A percentile compares a stretch with the other conserved stretches of the same genome.
Conservation (phyloP, 2,888 invertebrate species). For the Venusia cambrica region DNA sequence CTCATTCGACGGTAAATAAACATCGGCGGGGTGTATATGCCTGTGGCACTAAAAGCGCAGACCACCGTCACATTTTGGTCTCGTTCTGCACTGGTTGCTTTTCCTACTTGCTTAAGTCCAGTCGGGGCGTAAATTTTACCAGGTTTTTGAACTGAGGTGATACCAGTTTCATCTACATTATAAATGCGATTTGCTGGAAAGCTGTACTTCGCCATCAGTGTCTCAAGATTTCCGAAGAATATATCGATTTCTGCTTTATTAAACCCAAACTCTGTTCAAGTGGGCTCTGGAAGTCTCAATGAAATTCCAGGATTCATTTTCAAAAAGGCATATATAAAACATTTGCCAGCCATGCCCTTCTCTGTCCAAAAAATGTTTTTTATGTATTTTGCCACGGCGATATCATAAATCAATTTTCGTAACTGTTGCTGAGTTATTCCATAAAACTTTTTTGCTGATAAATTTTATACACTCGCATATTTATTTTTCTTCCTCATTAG, state of each 20-base stretch:
- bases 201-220: constrained; percentile 12
- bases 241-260: constrained; percentile 13
- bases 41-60: constrained; percentile 3
- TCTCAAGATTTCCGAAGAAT: constrained; percentile 12
- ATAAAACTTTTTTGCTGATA: constrained; percentile 8
- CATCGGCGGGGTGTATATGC: constrained; percentile 6
- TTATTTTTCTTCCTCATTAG: constrained; percentile 8
- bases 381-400: constrained; percentile 9
- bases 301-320: constrained; percentile 4
- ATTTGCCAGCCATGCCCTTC: constrained; percentile 9
- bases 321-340: constrained; percentile 9
- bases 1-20: constrained; percentile 6
- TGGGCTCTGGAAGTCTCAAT: constrained; percentile 8
- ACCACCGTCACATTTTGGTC: constrained; percentile 5
- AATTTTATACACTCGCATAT: constrained; percentile 8
- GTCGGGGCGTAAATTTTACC: neutral
- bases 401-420: constrained; percentile 13
- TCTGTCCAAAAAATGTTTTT: constrained; percentile 11
- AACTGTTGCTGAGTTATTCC: constrained; percentile 14
- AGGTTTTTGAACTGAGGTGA: constrained; percentile 5
- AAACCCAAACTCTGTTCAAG: constrained; percentile 9
- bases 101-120: constrained; percentile 4
- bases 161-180: constrained; percentile 15
- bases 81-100: constrained; percentile 3
- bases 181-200: constrained; percentile 13